phyloP scores from a whole-genome alignment of 1,140 invertebrate genomes.

The Drosophila sulfurigaster region DNA sequence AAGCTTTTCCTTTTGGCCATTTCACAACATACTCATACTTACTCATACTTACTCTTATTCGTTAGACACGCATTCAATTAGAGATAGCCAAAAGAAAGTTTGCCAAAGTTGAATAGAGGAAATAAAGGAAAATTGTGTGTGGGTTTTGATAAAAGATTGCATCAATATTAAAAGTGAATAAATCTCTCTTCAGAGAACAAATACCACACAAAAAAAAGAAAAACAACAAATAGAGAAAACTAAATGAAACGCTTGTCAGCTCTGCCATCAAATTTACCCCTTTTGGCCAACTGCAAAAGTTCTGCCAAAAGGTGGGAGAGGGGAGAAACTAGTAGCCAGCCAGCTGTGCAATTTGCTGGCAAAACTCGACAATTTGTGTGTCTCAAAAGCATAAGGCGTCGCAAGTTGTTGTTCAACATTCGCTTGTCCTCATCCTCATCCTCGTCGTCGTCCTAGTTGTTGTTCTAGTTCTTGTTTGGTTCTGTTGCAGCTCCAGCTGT shows the following conservation, averaged over 20 bases:
- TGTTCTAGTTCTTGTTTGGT: conserved; percentile 8
- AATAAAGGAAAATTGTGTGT: conserved; percentile 61
- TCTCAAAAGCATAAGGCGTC: conserved; percentile 52
- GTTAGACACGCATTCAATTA: conserved; percentile 63
- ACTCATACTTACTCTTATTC: background rate
- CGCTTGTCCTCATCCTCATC: background rate
- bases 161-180: conserved; percentile 68
- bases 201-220: conserved; percentile 7
- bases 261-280: conserved; percentile 52
- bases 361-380: conserved; percentile 74
- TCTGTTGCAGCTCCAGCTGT: conserved; percentile 46
- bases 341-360: conserved; percentile 77
- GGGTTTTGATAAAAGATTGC: conserved; percentile 66
- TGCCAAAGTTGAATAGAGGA: conserved; percentile 46
- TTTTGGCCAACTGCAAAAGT: background rate
- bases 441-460: background rate
- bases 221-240: conserved; percentile 57
- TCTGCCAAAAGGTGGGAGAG: background rate
- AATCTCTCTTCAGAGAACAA: conserved; percentile 39
- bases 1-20: conserved; percentile 17
- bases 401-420: conserved; percentile 22
- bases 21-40: conserved; percentile 21
- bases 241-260: conserved; percentile 75
- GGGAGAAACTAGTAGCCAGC: conserved; percentile 31
- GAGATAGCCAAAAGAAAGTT: conserved; percentile 45